Percentiles rank a stretch among this genome's conserved stretches.
phyloP scores from a whole-genome alignment of 2,797 vertebrate species.

The Parauchenoglanis ngamensis region DNA sequence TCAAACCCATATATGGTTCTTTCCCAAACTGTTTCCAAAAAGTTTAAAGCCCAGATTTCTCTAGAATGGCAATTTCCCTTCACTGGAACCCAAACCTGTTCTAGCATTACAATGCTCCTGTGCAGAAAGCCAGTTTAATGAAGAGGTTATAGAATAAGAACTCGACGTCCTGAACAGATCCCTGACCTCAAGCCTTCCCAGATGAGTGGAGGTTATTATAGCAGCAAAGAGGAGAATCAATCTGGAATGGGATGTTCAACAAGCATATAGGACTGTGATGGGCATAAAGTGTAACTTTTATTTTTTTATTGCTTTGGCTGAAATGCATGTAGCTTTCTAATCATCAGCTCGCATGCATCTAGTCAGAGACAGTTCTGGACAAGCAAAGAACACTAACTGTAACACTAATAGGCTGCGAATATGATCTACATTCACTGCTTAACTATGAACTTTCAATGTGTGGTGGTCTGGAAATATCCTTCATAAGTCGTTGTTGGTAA shows the following conservation, averaged over 20 bases:
- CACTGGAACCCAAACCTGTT: no score
- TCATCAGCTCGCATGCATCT: neutral
- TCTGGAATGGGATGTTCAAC: neutral
- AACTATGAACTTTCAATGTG: neutral
- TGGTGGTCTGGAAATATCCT: neutral
- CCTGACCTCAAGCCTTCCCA: no score
- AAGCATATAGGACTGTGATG: neutral
- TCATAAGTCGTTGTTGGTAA: neutral
- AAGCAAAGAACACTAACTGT: neutral
- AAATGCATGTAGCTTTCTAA: neutral
- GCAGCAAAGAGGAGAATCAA: neutral
- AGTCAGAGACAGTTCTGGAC: neutral
- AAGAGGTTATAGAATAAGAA: no score
- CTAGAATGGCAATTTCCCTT: neutral
- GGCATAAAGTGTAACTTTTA: no score
- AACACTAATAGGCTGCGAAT: neutral
- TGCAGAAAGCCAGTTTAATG: no score
- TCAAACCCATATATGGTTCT: neutral
- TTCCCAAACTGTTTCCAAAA: neutral
- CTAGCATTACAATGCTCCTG: no score
- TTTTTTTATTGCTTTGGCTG: neutral
- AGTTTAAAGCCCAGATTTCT: neutral
- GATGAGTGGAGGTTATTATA: no score
- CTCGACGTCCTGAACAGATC: no score
- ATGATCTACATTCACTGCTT: no score